These are phyloP conservation scores for Drosophila cardini DNA, from an alignment of 1,140 invertebrate genomes.

Conservation along the genomic window DNA sequence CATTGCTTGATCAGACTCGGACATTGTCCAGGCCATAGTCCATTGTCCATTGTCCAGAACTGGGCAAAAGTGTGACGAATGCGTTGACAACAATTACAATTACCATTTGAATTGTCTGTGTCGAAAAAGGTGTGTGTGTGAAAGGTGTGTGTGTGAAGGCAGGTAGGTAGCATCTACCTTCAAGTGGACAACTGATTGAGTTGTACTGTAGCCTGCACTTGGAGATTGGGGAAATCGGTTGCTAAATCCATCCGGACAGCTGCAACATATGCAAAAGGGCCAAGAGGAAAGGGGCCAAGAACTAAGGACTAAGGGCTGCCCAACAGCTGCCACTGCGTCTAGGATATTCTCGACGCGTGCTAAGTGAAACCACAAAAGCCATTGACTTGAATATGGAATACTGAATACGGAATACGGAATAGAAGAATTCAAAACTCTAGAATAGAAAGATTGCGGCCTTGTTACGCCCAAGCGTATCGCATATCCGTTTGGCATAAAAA, in stretches of 20 bases:
- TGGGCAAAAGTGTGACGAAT: slow-evolving; percentile 80
- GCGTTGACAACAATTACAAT: slow-evolving; percentile 79
- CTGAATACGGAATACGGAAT: not conserved
- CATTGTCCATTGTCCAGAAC: slow-evolving; percentile 54
- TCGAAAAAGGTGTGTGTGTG: slow-evolving; percentile 40
- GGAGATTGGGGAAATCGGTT: slow-evolving; percentile 25
- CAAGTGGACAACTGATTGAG: slow-evolving; percentile 76
- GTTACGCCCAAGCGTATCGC: slow-evolving; percentile 73
- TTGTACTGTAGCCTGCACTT: slow-evolving; percentile 4
- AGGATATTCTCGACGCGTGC: slow-evolving; percentile 61
- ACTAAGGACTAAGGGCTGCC: slow-evolving; percentile 36
- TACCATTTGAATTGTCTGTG: slow-evolving; percentile 43
- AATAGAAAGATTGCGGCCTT: slow-evolving; percentile 64
- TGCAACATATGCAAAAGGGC: slow-evolving; percentile 73
- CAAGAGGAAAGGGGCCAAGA: slow-evolving; percentile 56
- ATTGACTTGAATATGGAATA: slow-evolving; percentile 61
- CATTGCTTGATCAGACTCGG: slow-evolving; percentile 44
- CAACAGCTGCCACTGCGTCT: slow-evolving; percentile 58
- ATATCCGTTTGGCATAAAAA: slow-evolving; percentile 81
- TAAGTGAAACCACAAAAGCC: slow-evolving; percentile 75
- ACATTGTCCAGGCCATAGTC: slow-evolving; percentile 44
- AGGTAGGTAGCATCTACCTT: slow-evolving; percentile 45
- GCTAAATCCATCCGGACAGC: slow-evolving; percentile 57
- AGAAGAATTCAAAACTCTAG: not conserved
- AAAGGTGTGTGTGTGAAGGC: slow-evolving; percentile 11